Evolutionary conservation across 1,140 invertebrate species (phyloP), one percentile per base, ranked within the genome.

Genomic region (Drosophila guanche): DNA sequence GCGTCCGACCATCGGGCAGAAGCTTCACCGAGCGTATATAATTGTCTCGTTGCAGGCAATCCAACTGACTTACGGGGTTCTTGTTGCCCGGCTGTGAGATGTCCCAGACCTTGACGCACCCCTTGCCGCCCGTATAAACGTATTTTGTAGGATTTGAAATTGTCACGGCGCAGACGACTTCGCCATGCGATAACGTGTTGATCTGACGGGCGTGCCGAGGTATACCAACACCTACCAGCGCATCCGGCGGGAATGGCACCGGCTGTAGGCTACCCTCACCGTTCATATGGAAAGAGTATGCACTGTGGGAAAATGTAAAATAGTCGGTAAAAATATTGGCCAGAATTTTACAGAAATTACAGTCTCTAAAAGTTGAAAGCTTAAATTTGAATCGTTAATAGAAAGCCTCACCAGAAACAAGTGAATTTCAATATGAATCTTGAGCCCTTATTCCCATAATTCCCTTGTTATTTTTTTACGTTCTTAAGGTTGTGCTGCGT

Each of bases 81-180:
- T 97, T 96, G 43, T 94, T 94, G 10, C 94, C 95, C 3, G 96
- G 95, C 85, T 97, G 96, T 85, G 95, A 96, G 78, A 98, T 96
- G 88, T 97, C 96, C 96, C 95, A 97, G n/a, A 99, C 96, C 93
- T 99, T 99, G 47, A 99, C 98, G 92, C 98, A 99, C 47, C 98
- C 98, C 92, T 99, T 99, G 55, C 98, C 98, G n/a, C 98, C 98
- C 10, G 98, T 99, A 92, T 99, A 99, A 5, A 99, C 97, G 92
- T 98, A 97, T 91, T 97, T 95, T 59, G 97, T 97, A 41, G 97
- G 96, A 92, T 96, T 97, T 92, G 93, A 99, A 94, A 93, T 97
- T 93, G 92, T 99, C 92, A 93, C 98, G 92, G 95, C 98, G 95
- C 93, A 99, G 93, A 95, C 95, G 22, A 95, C 98, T 92, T 99